A percentile compares a stretch with the other conserved stretches of the same genome.
phyloP scores from a whole-genome alignment of 2,113 vertebrate genomes.

The Plestiodon gilberti region DNA sequence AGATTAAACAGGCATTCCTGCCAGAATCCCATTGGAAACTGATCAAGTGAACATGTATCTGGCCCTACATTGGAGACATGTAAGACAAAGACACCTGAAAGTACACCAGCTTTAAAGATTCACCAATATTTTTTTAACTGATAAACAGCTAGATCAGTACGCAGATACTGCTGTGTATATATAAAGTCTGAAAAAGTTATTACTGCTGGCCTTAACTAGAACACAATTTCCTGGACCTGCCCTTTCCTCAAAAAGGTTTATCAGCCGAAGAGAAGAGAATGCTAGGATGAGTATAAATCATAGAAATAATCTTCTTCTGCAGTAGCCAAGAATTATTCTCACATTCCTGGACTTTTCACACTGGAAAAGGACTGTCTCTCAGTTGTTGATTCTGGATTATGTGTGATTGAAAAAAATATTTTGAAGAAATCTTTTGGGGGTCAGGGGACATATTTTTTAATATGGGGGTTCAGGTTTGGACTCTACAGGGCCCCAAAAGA shows the following conservation, averaged over 20 bases:
- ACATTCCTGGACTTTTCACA: conserved; percentile 36
- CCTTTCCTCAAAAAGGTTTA: conserved; percentile 28
- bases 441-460: not conserved
- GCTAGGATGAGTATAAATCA: conserved; percentile 25
- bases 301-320: conserved; percentile 35
- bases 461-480: not conserved
- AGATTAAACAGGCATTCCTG: conserved; percentile 58
- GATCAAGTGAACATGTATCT: conserved; percentile 46
- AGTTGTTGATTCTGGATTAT: conserved; percentile 1
- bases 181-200: conserved; percentile 17
- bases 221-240: conserved; percentile 34
- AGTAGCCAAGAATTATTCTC: conserved; percentile 27
- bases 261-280: conserved; percentile 41
- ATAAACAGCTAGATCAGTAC: conserved; percentile 12
- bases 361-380: conserved; percentile 23
- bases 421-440: too few relatives aligned
- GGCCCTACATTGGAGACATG: conserved; percentile 46
- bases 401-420: not conserved
- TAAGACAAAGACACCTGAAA: conserved; percentile 51
- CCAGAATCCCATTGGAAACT: conserved; percentile 50
- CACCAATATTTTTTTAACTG: conserved; percentile 12
- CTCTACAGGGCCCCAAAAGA: not conserved
- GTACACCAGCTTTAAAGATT: not conserved
- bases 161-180: not conserved
- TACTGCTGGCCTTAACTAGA: conserved; percentile 19